phyloP scores from a whole-genome alignment of 2,113 vertebrate genomes.

The Centrocercus urophasianus region DNA sequence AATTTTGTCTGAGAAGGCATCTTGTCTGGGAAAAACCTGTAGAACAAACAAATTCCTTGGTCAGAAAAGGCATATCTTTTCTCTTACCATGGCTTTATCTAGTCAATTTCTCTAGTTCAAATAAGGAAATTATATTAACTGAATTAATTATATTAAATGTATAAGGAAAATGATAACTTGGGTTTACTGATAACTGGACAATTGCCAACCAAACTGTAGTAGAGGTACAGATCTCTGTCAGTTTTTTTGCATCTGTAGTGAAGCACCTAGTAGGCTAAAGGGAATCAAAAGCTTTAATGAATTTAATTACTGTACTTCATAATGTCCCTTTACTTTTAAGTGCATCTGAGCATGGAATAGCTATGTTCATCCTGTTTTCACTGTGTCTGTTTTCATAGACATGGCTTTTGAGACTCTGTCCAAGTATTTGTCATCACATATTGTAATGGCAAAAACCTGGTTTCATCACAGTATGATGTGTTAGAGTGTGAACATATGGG shows the following conservation, averaged over 20 bases:
- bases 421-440: not conserved
- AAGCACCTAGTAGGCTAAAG: not conserved
- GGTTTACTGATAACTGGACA: not conserved
- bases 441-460: not conserved
- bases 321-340: not conserved
- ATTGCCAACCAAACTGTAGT: not conserved
- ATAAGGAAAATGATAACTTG: not conserved
- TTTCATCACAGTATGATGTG: not conserved
- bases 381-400: not conserved
- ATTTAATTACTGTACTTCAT: not conserved
- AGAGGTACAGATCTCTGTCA: not conserved
- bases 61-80: not conserved
- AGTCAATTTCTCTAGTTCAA: not conserved
- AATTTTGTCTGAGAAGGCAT: not conserved
- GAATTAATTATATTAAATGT: not conserved
- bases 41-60: not conserved
- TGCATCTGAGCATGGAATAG: not conserved
- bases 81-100: not conserved
- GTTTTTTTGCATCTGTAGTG: not conserved
- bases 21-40: not conserved
- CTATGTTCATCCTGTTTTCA: not conserved
- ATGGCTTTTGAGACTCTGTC: not conserved
- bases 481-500: fast-evolving
- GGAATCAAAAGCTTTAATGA: not conserved
- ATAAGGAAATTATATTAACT: not conserved